phyloP scores from a whole-genome alignment of 2,888 invertebrate species.

The Plusia festucae region DNA sequence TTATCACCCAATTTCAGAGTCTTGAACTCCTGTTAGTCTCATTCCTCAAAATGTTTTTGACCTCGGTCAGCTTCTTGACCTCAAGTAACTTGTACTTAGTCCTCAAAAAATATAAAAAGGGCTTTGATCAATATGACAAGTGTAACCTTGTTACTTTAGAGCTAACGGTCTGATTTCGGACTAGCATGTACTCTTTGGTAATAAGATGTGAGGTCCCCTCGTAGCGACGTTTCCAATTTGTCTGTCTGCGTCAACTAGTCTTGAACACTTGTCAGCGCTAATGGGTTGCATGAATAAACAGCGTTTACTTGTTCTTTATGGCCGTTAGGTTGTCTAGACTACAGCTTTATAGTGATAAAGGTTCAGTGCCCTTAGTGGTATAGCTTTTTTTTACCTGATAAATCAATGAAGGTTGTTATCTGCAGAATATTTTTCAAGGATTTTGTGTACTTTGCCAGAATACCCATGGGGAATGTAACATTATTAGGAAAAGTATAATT shows the following conservation, averaged over 20 bases:
- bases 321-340: not conserved
- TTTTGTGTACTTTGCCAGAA: no score
- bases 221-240: not conserved
- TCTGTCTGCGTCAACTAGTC: not conserved
- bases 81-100: not conserved
- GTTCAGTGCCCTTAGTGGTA: not conserved
- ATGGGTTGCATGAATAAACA: constrained; percentile 4
- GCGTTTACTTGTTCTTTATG: constrained; percentile 1
- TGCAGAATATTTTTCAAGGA: no score
- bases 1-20: not conserved
- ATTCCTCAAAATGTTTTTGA: not conserved
- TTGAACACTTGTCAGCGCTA: not conserved
- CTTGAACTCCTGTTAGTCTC: not conserved
- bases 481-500: not conserved
- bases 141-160: not conserved
- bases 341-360: not conserved
- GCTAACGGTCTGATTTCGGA: not conserved
- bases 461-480: no score
- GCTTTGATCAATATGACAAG: constrained; percentile 2
- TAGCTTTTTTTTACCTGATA: no score
- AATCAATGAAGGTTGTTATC: no score
- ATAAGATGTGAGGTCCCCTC: not conserved
- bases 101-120: not conserved
- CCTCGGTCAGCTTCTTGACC: not conserved
- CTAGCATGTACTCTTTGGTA: not conserved